Conservation (phyloP, 1,140 invertebrate species). For the Neodiprion pinetum region DNA sequence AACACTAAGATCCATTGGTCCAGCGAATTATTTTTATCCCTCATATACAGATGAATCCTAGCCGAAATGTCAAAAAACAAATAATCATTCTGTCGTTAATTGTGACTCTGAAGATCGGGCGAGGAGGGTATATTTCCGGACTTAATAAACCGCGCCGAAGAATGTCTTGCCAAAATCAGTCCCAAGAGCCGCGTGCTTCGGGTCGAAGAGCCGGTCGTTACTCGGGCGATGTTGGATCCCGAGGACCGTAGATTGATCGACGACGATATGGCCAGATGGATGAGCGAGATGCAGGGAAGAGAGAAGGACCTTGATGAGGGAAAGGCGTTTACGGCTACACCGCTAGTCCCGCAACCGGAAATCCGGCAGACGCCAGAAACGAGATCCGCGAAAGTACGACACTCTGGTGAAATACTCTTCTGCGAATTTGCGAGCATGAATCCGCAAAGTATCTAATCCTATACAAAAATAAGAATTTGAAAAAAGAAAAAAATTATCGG, state of each 20-base stretch:
- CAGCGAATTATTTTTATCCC: too few relatives aligned
- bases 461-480: too few relatives aligned
- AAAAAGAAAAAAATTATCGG: too few relatives aligned
- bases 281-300: slow-evolving; percentile 54
- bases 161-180: slow-evolving; percentile 61
- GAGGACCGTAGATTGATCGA: slow-evolving; percentile 55
- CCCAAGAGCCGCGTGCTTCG: slow-evolving; percentile 64
- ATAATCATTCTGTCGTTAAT: slow-evolving; percentile 12
- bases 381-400: slow-evolving; percentile 25
- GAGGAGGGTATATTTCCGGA: slow-evolving; percentile 73
- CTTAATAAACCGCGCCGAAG: slow-evolving; percentile 63
- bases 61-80: too few relatives aligned
- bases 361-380: slow-evolving; percentile 36
- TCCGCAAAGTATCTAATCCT: too few relatives aligned
- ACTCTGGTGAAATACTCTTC: slow-evolving; percentile 15
- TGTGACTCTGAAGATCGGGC: slow-evolving; percentile 62
- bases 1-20: too few relatives aligned
- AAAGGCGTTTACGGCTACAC: slow-evolving; percentile 23
- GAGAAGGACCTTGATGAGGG: slow-evolving; percentile 54
- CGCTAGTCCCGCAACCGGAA: slow-evolving; percentile 30
- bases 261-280: slow-evolving; percentile 60
- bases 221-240: slow-evolving; percentile 48
- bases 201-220: slow-evolving; percentile 58
- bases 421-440: background rate
- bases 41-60: too few relatives aligned